A percentile compares a stretch with the other conserved stretches of the same genome.
phyloP scores from a whole-genome alignment of 2,797 vertebrate genomes.

The Halcyon smyrnensis region DNA sequence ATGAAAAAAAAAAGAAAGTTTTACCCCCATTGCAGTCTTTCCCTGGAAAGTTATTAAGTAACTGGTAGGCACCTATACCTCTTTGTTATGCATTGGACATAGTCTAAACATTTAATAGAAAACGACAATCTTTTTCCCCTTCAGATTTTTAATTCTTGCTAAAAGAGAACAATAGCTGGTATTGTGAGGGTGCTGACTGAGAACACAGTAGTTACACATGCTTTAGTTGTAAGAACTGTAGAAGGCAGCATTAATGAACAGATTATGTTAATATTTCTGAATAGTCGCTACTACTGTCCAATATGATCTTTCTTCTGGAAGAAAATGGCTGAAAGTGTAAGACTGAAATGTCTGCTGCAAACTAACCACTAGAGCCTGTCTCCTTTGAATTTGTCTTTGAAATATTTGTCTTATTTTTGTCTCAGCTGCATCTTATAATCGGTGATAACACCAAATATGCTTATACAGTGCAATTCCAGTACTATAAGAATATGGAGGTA shows the following conservation, averaged over 20 bases:
- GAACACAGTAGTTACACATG: background rate
- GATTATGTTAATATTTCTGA: background rate
- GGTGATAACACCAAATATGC: background rate
- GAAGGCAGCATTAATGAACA: background rate
- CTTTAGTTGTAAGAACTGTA: background rate
- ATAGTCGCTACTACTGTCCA: background rate
- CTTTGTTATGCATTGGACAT: accelerated
- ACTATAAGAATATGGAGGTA: background rate
- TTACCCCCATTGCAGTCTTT: background rate
- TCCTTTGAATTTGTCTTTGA: background rate
- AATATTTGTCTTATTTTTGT: background rate
- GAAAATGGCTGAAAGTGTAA: background rate
- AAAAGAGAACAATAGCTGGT: background rate
- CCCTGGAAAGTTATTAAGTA: background rate
- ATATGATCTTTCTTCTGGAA: background rate
- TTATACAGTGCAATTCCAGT: background rate
- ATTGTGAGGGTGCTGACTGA: background rate
- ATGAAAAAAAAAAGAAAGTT: background rate
- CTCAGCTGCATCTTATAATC: background rate
- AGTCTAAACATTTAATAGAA: background rate
- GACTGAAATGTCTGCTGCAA: background rate
- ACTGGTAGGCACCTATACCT: background rate
- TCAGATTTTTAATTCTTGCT: background rate
- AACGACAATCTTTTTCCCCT: background rate
- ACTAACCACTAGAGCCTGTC: background rate